These are phyloP conservation scores for Ammodytes marinus DNA, from an alignment of 2,113 vertebrate species.

Conservation along the genomic window DNA sequence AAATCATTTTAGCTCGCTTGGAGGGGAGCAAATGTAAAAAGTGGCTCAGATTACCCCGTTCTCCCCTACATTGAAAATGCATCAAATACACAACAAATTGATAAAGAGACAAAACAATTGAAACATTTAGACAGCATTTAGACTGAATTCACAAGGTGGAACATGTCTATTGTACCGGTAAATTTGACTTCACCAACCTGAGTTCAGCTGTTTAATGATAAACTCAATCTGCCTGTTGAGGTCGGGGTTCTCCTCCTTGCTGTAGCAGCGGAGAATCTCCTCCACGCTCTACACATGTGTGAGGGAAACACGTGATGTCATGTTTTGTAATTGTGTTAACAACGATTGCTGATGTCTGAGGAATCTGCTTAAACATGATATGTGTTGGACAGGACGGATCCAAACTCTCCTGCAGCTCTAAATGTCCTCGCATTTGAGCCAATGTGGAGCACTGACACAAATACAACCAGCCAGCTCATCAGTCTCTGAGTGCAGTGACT, in stretches of 20 bases:
- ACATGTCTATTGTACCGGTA: background rate
- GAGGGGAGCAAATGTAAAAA: too few relatives aligned
- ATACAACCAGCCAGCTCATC: background rate
- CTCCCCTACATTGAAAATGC: too few relatives aligned
- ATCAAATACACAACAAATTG: too few relatives aligned
- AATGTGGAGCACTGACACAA: background rate
- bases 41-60: too few relatives aligned
- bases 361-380: background rate
- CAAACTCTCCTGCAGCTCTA: background rate
- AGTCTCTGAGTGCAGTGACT: background rate
- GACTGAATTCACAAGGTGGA: background rate
- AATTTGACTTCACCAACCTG: conserved; percentile 82
- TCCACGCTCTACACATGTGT: conserved; percentile 89
- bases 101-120: too few relatives aligned
- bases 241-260: conserved; percentile 91
- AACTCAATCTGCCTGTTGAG: conserved; percentile 94
- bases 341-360: background rate
- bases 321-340: background rate
- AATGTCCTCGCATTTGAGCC: background rate
- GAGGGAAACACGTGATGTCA: conserved; percentile 25
- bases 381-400: background rate
- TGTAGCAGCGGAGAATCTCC: conserved; percentile 93
- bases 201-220: conserved; percentile 94
- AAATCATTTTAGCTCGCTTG: too few relatives aligned
- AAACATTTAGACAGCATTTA: too few relatives aligned